phyloP scores from a whole-genome alignment of 2,888 invertebrate species.

The Mactromeris polynyma region DNA sequence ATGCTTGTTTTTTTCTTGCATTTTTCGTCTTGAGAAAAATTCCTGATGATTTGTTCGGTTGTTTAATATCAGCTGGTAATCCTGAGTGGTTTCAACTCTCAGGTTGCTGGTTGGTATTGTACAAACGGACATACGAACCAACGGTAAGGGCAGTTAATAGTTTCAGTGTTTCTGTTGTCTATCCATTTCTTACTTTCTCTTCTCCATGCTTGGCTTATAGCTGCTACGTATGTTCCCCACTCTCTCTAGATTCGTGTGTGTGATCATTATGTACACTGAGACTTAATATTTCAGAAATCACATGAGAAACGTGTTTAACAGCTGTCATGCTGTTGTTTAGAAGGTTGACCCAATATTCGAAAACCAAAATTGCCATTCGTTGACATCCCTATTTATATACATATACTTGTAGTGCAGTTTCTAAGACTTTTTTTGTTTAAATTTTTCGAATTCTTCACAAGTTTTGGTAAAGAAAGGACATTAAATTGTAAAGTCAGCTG shows the following conservation, averaged over 20 bases:
- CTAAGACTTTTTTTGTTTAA: no score
- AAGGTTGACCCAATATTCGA: no score
- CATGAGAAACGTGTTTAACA: no score
- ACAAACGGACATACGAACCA: conserved; percentile 71
- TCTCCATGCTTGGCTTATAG: conserved; percentile 16
- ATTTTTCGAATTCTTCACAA: no score
- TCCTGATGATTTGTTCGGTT: conserved; percentile 84
- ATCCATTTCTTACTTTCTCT: background rate
- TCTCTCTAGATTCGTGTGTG: conserved; percentile 10
- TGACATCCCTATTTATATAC: no score
- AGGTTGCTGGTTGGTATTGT: conserved; percentile 86
- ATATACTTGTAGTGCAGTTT: no score
- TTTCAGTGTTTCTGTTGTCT: conserved; percentile 28
- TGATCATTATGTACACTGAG: conserved; percentile 3
- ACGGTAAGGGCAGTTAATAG: conserved; percentile 72
- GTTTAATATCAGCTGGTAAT: conserved; percentile 99
- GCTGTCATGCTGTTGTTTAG: no score
- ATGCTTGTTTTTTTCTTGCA: conserved; percentile 34
- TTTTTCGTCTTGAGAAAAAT: conserved; percentile 25
- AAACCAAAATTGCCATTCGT: no score
- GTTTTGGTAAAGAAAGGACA: no score
- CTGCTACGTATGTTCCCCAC: conserved; percentile 26
- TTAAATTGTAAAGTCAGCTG: no score
- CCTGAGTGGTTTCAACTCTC: conserved; percentile 87
- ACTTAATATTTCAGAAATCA: background rate